Percentiles rank a stretch among this genome's conserved stretches.
These are phyloP conservation scores for Enteromius treurensis DNA, from an alignment of 2,797 vertebrate genomes.

Conservation along the genomic window DNA sequence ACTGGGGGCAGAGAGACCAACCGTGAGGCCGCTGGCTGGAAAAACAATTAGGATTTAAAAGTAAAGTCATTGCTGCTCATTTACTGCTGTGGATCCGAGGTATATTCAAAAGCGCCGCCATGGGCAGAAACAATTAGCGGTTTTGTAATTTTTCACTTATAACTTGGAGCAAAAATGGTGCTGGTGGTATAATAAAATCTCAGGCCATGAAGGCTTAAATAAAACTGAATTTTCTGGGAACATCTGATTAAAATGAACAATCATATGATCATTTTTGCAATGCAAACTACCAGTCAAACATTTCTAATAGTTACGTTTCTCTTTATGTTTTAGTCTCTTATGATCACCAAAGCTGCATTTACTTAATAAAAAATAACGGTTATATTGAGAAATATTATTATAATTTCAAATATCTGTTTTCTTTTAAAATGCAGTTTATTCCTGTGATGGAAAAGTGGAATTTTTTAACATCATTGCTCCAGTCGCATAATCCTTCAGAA, in stretches of 20 bases:
- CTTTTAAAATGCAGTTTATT: not conserved
- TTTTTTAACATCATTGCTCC: not conserved
- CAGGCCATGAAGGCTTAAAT: not conserved
- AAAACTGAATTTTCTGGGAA: not conserved
- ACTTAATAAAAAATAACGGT: too few relatives aligned
- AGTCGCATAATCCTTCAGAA: not conserved
- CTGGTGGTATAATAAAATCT: not conserved
- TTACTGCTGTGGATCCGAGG: slow-evolving; percentile 44
- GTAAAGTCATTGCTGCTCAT: slow-evolving; percentile 57
- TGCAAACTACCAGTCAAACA: not conserved
- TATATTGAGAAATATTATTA: not conserved
- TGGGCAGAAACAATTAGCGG: slow-evolving; percentile 18
- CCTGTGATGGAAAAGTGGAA: not conserved
- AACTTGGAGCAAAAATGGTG: slow-evolving; percentile 13
- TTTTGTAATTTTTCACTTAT: slow-evolving; percentile 30
- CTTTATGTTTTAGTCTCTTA: too few relatives aligned
- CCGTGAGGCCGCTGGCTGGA: slow-evolving; percentile 41
- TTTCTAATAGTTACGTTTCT: not conserved
- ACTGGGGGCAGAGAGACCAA: slow-evolving; percentile 40
- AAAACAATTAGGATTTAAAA: slow-evolving; percentile 57
- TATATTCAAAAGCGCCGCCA: slow-evolving; percentile 19
- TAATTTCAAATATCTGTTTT: not conserved
- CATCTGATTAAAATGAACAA: not conserved
- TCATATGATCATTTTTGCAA: not conserved
- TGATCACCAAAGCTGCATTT: too few relatives aligned